Conservation (phyloP, 2,888 invertebrate species). For the Rhagium mordax region DNA sequence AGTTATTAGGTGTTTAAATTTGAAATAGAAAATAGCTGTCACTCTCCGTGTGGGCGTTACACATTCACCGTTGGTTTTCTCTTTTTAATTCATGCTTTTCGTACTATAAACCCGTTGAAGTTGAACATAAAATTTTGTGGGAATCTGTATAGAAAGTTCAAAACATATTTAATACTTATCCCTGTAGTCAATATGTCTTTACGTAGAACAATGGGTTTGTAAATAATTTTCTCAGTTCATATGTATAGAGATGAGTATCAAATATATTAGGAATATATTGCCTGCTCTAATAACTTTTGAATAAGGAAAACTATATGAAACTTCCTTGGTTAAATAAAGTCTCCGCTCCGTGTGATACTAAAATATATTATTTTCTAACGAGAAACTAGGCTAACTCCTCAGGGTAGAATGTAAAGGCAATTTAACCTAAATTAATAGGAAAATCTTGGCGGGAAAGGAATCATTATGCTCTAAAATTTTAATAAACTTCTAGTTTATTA, state of each 20-base stretch:
- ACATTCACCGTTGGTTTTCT: no score
- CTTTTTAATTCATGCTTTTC: no score
- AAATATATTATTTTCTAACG: conserved; percentile 14
- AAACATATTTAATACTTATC: no score
- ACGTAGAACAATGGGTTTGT: background rate
- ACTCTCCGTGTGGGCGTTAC: no score
- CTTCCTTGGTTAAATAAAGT: conserved; percentile 6
- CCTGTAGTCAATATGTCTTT: background rate
- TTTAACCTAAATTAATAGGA: conserved; percentile 23
- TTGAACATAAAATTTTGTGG: no score
- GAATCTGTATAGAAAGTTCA: no score
- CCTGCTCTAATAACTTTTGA: background rate
- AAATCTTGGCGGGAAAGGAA: conserved; percentile 28
- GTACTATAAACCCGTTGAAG: no score
- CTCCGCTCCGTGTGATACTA: background rate
- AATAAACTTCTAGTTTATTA: conserved; percentile 13
- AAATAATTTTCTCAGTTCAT: background rate
- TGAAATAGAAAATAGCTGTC: no score
- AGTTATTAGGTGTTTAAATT: no score
- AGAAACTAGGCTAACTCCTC: background rate
- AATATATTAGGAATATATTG: background rate
- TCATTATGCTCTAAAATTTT: conserved; percentile 12
- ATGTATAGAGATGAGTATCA: background rate
- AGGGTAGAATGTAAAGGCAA: conserved; percentile 1
- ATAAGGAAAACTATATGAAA: background rate